Percentiles rank a stretch among this genome's conserved stretches.
Conservation (phyloP, 2,797 vertebrate species). For the Myiothlypis chrysogaster region DNA sequence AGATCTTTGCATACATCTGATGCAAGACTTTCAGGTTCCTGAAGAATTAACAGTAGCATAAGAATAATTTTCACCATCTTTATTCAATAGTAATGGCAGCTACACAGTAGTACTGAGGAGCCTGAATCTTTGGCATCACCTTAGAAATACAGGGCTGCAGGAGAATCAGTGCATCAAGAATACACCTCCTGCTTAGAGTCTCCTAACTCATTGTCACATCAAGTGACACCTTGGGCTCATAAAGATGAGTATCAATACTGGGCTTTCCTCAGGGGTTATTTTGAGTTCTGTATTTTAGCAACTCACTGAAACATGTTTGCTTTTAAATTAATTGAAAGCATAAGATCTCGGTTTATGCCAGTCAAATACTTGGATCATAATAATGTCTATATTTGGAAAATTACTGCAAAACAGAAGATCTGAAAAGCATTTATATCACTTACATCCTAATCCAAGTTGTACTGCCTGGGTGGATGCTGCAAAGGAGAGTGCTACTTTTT, state of each 20-base stretch:
- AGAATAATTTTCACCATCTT: neutral
- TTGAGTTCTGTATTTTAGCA: neutral
- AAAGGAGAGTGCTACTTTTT: neutral
- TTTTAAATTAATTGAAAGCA: neutral
- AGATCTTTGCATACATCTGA: neutral
- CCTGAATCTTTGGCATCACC: neutral
- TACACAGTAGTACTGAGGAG: neutral
- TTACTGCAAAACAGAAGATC: neutral
- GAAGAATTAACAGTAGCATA: neutral
- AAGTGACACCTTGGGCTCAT: neutral
- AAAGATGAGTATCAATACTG: neutral
- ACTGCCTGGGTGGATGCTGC: neutral
- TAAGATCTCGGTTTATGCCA: neutral
- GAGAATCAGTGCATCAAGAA: neutral
- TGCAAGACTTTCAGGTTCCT: neutral
- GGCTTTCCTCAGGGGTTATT: neutral
- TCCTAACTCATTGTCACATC: neutral
- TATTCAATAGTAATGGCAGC: neutral
- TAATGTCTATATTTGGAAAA: neutral
- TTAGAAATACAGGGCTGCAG: neutral
- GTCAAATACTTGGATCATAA: neutral
- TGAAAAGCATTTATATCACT: neutral
- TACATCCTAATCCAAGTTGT: neutral
- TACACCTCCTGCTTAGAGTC: neutral
- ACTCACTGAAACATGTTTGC: neutral